Evolutionary conservation across 92 coral and sea anemone genomes (phyloP), one percentile per base, ranked within the genome.

Genomic region (Paramuricea clavata): DNA sequence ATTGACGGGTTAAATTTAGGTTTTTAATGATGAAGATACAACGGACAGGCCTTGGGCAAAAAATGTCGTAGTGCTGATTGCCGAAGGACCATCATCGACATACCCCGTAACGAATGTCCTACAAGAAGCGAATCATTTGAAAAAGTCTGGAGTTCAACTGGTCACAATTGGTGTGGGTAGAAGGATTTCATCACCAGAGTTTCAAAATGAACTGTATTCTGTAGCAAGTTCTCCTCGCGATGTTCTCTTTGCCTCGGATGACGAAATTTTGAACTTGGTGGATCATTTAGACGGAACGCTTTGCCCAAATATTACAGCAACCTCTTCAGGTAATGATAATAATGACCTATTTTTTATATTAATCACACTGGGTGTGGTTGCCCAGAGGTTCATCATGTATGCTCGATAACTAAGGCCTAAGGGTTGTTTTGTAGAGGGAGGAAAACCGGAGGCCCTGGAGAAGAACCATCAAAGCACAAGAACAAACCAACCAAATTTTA

Each of bases 1-100:
- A 8, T 39, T 12, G 15, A 6, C 25, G 26, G 10, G 31, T 28
- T 36, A 16, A 33, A 19, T n/a, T 43, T 30, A 74, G 81, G 81
- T 74, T 22, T 74, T 74, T 25, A 74, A 74, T 74, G 81, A 62
- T 31, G 39, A 49, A 30, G 15, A 43, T 21, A 25, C 32, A 3
- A 49, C 81, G 19, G 81, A 74, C 62, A 43, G 81, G 19, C 17
- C 36, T 6, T 43, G 81, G 33, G 81, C 81, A 22, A 12, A 44
- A 5, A 74, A 74, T n/a, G 81, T 74, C 19, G 33, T 74, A 2
- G 81, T 74, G 19, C 23, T 74, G 32, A 41, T 74, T 5, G 21
- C 81, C 1, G 81, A 74, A 26, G 81, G 81, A 25, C 25, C 59
- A 25, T 74, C 59, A 33, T 44, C 81, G 30, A 74, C 81, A 26